Percentiles rank a stretch among this genome's conserved stretches.
Evolutionary conservation across 2,113 vertebrate species (phyloP).

Genomic region (Athene noctua): DNA sequence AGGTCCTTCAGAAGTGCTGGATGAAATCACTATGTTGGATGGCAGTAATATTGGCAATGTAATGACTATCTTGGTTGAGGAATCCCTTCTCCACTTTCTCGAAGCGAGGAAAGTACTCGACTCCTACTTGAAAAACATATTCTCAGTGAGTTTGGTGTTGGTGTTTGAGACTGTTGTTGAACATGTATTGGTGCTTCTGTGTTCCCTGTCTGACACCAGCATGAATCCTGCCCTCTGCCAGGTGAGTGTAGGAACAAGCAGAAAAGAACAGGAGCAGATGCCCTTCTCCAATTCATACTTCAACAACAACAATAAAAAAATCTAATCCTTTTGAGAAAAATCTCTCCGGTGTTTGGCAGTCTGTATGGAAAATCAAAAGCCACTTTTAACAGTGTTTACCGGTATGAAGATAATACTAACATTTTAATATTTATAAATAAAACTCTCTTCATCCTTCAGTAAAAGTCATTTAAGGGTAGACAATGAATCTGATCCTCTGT

Average conservation of each 20-base stretch:
- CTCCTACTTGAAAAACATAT: not conserved
- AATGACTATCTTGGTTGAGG: not conserved
- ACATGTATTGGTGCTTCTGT: not conserved
- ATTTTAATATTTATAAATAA: not conserved
- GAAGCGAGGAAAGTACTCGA: not conserved
- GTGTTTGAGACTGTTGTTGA: not conserved
- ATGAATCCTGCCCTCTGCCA: not conserved
- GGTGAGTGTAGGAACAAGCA: not conserved
- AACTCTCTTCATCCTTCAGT: not conserved
- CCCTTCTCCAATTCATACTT: not conserved
- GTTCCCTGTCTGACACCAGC: not conserved
- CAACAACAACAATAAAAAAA: not conserved
- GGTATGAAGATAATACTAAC: not conserved
- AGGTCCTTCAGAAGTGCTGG: not conserved
- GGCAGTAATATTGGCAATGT: fast-evolving
- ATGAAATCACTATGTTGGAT: not conserved
- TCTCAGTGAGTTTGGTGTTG: not conserved
- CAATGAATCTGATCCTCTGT: not conserved
- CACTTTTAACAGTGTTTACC: not conserved
- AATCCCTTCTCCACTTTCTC: not conserved
- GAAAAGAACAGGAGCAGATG: not conserved
- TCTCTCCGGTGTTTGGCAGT: not conserved
- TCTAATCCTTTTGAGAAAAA: not conserved
- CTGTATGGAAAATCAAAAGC: not conserved
- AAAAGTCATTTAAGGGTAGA: not conserved